Conservation (phyloP, 2,888 invertebrate genomes). For the Thecocarcelia acutangulata region DNA sequence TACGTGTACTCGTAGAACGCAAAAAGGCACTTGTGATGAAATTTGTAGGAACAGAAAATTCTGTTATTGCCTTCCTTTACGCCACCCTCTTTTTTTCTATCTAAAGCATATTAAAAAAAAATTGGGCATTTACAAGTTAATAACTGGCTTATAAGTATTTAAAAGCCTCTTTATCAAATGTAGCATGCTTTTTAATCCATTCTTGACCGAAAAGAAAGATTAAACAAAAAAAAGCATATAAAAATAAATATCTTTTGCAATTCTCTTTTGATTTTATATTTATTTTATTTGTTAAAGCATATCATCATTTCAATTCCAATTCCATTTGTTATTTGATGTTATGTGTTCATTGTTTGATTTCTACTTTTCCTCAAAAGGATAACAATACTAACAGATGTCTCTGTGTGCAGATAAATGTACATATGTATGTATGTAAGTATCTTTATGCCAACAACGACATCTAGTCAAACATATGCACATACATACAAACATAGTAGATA, state of each 20-base stretch:
- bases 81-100: too few species aligned
- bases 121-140: background rate
- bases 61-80: too few species aligned
- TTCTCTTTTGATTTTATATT: constrained; percentile 42
- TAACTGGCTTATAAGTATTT: background rate
- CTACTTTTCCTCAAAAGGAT: constrained; percentile 54
- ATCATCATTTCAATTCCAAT: constrained; percentile 61
- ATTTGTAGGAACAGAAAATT: too few species aligned
- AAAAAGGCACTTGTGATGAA: too few species aligned
- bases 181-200: constrained; percentile 25
- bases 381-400: constrained; percentile 54
- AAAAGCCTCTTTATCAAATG: background rate
- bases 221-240: background rate
- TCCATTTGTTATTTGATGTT: constrained; percentile 63
- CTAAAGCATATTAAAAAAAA: too few species aligned
- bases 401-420: constrained; percentile 3
- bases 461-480: background rate
- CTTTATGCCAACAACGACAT: background rate
- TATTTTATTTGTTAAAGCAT: constrained; percentile 57
- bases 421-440: constrained; percentile 1
- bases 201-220: constrained; percentile 31
- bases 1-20: too few species aligned
- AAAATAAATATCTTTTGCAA: constrained; percentile 14
- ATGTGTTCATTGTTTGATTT: constrained; percentile 67
- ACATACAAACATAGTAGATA: too few species aligned